Conservation (phyloP, 2,888 invertebrate genomes). For the Ennomos fuscantarius region DNA sequence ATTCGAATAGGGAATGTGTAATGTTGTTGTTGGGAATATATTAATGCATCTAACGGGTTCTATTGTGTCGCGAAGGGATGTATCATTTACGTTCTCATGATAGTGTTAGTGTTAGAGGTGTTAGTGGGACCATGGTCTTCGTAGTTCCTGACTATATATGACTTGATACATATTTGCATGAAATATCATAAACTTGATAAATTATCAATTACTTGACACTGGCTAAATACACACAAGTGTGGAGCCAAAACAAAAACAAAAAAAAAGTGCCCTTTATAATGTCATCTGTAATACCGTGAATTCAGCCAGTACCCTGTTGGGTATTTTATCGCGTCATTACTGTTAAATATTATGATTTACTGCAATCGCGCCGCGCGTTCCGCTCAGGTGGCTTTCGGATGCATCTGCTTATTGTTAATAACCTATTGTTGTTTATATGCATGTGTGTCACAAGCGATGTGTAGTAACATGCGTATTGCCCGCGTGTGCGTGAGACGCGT, state of each 20-base stretch:
- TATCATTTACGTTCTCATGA: conserved; percentile 63
- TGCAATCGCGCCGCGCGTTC: conserved; percentile 53
- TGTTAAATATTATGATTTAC: conserved; percentile 65
- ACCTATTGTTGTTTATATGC: conserved; percentile 64
- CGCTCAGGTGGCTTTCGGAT: conserved; percentile 69
- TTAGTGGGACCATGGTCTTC: conserved; percentile 6
- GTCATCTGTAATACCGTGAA: conserved; percentile 14
- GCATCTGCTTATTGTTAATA: conserved; percentile 79
- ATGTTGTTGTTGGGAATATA: conserved; percentile 73
- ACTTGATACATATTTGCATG: too few species aligned
- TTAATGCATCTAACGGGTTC: conserved; percentile 80
- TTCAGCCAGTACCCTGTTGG: conserved; percentile 36
- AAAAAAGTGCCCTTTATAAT: neutral
- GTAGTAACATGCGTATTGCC: neutral
- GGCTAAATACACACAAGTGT: too few species aligned
- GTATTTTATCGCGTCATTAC: conserved; percentile 57
- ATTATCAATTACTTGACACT: too few species aligned
- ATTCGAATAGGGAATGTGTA: conserved; percentile 57
- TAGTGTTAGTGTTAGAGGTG: conserved; percentile 27
- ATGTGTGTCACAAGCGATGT: conserved; percentile 14
- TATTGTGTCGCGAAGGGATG: conserved; percentile 67
- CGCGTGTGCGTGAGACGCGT: conserved; percentile 12
- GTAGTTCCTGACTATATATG: too few species aligned
- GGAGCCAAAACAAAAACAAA: too few species aligned
- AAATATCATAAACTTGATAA: too few species aligned